A percentile compares a stretch with the other conserved stretches of the same genome.
Evolutionary conservation across 2,797 vertebrate genomes (phyloP).

Genomic region (Scolopax bukidnonensis): DNA sequence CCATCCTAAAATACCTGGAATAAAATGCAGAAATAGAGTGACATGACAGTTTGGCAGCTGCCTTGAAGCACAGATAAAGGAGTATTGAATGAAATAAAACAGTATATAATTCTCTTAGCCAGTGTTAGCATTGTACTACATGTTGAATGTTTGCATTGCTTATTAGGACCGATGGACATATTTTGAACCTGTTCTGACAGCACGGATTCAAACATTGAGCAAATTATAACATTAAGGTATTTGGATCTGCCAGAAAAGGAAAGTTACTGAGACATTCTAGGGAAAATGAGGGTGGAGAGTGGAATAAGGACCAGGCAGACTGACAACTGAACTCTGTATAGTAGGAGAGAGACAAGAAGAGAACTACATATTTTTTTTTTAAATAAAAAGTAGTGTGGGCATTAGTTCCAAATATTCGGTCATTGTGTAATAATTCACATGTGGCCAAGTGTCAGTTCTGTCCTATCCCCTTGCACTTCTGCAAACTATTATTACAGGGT

Average conservation of each 20-base stretch:
- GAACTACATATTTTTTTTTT: not conserved
- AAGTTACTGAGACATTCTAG: not conserved
- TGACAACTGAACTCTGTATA: not conserved
- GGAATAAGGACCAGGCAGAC: not conserved
- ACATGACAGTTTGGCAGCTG: not conserved
- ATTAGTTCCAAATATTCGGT: not conserved
- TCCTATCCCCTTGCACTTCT: not conserved
- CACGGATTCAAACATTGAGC: not conserved
- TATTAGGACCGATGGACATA: not conserved
- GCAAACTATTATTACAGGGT: not conserved
- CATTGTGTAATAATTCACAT: fast-evolving
- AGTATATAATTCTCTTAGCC: not conserved
- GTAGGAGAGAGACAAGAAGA: not conserved
- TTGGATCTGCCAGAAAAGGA: not conserved
- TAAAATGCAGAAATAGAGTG: not conserved
- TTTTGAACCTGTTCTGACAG: not conserved
- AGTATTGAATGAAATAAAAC: conserved; percentile 13
- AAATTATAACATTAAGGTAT: not conserved
- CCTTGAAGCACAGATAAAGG: not conserved
- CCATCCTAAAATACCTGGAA: conserved; percentile 10
- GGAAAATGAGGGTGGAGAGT: not conserved
- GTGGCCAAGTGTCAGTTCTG: not conserved
- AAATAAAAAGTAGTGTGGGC: not conserved
- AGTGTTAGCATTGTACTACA: not conserved
- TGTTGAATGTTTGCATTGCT: not conserved